Percentiles rank a stretch among this genome's conserved stretches.
Evolutionary conservation across 2,888 invertebrate genomes (phyloP).

Genomic region (Aleiodes leptofemur): DNA sequence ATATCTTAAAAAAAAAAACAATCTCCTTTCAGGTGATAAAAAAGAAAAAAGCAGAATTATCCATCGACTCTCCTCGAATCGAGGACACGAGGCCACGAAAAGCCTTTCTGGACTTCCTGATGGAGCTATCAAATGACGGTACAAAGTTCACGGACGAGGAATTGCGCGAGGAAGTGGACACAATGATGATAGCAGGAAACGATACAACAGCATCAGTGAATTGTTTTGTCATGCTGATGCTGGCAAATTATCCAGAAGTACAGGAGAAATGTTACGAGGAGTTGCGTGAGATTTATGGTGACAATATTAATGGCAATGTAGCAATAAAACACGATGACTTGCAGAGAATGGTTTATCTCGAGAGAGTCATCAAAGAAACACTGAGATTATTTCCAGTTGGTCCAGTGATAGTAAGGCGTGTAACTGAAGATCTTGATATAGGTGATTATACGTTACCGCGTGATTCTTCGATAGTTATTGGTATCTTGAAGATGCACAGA

Average conservation of each 20-base stretch:
- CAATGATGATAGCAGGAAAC: conserved; percentile 76
- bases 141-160: conserved; percentile 77
- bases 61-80: conserved; percentile 29
- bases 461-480: conserved; percentile 56
- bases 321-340: conserved; percentile 76
- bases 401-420: conserved; percentile 76
- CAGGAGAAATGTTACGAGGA: conserved; percentile 74
- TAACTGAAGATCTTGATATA: conserved; percentile 76
- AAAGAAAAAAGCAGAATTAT: conserved; percentile 7
- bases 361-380: conserved; percentile 79
- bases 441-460: conserved; percentile 66
- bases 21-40: conserved; percentile 5
- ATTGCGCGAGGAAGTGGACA: conserved; percentile 79
- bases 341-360: conserved; percentile 77
- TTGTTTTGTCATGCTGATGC: conserved; percentile 57
- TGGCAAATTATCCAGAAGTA: conserved; percentile 59
- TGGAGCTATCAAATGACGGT: conserved; percentile 76
- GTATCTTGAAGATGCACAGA: conserved; percentile 57
- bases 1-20: not conserved
- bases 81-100: conserved; percentile 62
- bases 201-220: conserved; percentile 60
- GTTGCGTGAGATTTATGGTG: conserved; percentile 74
- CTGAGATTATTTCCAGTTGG: conserved; percentile 79
- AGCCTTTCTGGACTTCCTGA: conserved; percentile 76
- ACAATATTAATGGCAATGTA: conserved; percentile 64